Evolutionary conservation across 2,797 vertebrate genomes (phyloP).

Genomic region (Aphelocoma californica): DNA sequence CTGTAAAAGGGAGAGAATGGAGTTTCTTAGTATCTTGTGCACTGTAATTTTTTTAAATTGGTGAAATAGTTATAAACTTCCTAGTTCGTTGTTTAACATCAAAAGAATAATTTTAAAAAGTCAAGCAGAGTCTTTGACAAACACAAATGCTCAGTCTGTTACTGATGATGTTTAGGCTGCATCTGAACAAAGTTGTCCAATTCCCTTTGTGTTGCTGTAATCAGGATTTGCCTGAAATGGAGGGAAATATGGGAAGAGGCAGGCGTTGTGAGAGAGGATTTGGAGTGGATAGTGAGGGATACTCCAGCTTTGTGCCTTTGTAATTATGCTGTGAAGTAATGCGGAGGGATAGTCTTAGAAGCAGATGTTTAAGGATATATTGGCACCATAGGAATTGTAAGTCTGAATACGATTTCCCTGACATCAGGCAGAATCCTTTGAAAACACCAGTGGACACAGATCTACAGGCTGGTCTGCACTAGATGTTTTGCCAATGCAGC

Average conservation of each 20-base stretch:
- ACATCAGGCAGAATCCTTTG: not conserved
- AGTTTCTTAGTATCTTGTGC: not conserved
- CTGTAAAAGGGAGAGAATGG: not conserved
- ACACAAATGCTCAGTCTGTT: not conserved
- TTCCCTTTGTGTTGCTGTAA: not conserved
- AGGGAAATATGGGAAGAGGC: not conserved
- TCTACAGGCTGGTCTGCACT: not conserved
- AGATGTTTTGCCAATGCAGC: fast-evolving
- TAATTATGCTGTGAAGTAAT: not conserved
- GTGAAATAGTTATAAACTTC: not conserved
- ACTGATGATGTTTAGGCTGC: not conserved
- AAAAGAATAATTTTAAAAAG: not conserved
- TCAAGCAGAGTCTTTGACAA: not conserved
- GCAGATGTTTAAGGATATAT: not conserved
- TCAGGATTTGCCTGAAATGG: not conserved
- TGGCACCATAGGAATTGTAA: not conserved
- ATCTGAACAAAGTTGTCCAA: not conserved
- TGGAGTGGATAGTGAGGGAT: not conserved
- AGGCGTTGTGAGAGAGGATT: not conserved
- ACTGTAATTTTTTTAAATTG: not conserved
- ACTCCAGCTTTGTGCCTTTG: not conserved
- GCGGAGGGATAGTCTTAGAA: not conserved
- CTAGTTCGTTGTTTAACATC: not conserved
- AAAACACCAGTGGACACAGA: not conserved
- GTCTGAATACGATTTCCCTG: not conserved